A percentile compares a stretch with the other conserved stretches of the same genome.
Evolutionary conservation across 2,797 vertebrate genomes (phyloP).

Genomic region (Acipenser transmontanus): DNA sequence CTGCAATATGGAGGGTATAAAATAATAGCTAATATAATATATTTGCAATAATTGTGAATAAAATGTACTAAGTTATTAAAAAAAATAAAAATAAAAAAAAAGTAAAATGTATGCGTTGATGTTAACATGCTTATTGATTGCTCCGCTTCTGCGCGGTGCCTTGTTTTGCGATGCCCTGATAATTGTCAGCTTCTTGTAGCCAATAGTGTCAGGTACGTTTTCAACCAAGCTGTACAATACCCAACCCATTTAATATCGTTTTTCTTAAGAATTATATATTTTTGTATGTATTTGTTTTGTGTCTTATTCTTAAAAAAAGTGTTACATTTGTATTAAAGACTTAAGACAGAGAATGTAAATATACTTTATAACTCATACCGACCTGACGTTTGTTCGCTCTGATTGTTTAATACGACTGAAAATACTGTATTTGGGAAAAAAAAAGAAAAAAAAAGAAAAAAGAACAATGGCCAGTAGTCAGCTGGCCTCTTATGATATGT

Average conservation of each 20-base stretch:
- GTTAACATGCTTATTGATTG: conserved; percentile 46
- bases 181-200: conserved; percentile 58
- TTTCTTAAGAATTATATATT: conserved; percentile 83
- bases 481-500: conserved; percentile 26
- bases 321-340: conserved; percentile 48
- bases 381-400: conserved; percentile 57
- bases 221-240: conserved; percentile 72
- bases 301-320: conserved; percentile 49
- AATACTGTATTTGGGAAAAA: conserved; percentile 54
- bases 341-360: conserved; percentile 58
- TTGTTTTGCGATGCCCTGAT: conserved; percentile 63
- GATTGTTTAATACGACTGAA: conserved; percentile 52
- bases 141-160: conserved; percentile 64
- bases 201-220: conserved; percentile 57
- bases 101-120: conserved; percentile 23
- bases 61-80: conserved; percentile 43
- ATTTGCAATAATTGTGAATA: conserved; percentile 53
- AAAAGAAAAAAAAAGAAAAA: conserved; percentile 44
- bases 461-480: conserved; percentile 23
- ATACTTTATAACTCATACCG: conserved; percentile 55
- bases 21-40: conserved; percentile 27
- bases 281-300: conserved; percentile 78
- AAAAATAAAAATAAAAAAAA: conserved; percentile 27
- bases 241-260: conserved; percentile 75
- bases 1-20: conserved; percentile 2